Base-by-base conservation (phyloP, 2,888 invertebrate species). In the Hypselothyrea guttata region DNA sequence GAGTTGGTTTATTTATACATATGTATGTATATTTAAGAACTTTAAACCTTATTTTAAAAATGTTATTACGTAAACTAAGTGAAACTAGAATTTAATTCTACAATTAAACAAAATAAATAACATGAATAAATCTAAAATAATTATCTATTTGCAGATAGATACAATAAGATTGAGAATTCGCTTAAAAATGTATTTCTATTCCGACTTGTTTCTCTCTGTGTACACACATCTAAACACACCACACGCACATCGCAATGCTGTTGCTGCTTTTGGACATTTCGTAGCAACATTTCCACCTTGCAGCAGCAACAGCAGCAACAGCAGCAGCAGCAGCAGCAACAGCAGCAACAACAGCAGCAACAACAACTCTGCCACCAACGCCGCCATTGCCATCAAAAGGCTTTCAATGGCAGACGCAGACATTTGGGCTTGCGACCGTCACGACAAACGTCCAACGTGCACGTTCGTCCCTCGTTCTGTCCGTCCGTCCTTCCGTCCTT, bases 401-500 rank as follows among this genome's bases (percentile, higher is more conserved):
- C 83, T 82, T 84, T 78, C 78, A 78, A 78, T 78, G 78, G 78
- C 78, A 78, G 77, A 68, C 84, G 51, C 54, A 71, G 58, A 47
- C 64, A 52, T 40, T 59, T 30, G 47, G 27, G 41, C 56, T 31
- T 48, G 42, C 38, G 27, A 44, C 37, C 27, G 45, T 49, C 55
- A 33, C 52, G 38, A 46, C 67, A 44, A 35, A 8, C 35, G 13
- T 16, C 37, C 12, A 34, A 12, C 5, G 38, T 38, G 16, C 38
- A 52, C 5, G 65, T 49, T 49, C 40, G 30, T 61, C 30, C 18
- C 45, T 44, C 48, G 37, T 15, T 37, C 31, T 7, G 64, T 56
- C 44, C 33, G 7, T 16, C 28, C 5, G 65, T 49, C 54, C 40
- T 27, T 61, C 30, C 18, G 48, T 44, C 48, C 42, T 15, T 37